Evolutionary conservation across 2,113 vertebrate genomes (phyloP), one percentile per base, ranked within the genome.

Genomic region (Casuarius casuarius): DNA sequence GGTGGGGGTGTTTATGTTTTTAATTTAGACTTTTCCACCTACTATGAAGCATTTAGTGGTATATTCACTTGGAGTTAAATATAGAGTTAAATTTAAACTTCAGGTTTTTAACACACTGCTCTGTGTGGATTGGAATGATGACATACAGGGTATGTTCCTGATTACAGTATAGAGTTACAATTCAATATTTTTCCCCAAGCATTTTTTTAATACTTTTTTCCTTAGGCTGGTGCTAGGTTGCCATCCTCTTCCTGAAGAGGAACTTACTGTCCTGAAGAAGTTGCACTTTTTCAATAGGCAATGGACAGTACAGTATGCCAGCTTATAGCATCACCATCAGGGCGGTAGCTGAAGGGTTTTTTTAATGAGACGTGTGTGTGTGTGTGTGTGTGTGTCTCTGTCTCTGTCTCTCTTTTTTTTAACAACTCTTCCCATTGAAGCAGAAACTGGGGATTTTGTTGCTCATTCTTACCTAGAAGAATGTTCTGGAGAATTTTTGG

Each of bases 61-160:
- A 59, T 23, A 28, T 59, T 88, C 61, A 74, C 88, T 92, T 48
- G 3, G 14, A 92, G 59, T 80, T 80, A 92, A 86, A 73, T 22
- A 4, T 38, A 25, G 65, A 79, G n/a, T 70, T 90, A 56, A 90
- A 75, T 85, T 85, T 79, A 90, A 95, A 89, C 49, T 42, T 92
- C 23, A 6, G 19, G 26, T 68, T 26, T 86, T 84, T 89, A 61
- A 61, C 49, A 73, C 67, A 65, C 28, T 76, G 58, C 42, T 25
- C 79, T 76, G 40, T 42, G 22, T 73, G 29, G 25, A 75, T 90
- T 48, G 71, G 48, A 49, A 61, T 51, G 38, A 26, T 88, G 58
- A 67, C 42, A 59, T 38, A 31, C 13, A 23, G 12, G 67, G 14
- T 73, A 33, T 66, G 10, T 65, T 89, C 40, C 76, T 82, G 31